These are phyloP conservation scores for Myotis myotis DNA, from an alignment of 2,797 vertebrate species.

Conservation along the genomic window DNA sequence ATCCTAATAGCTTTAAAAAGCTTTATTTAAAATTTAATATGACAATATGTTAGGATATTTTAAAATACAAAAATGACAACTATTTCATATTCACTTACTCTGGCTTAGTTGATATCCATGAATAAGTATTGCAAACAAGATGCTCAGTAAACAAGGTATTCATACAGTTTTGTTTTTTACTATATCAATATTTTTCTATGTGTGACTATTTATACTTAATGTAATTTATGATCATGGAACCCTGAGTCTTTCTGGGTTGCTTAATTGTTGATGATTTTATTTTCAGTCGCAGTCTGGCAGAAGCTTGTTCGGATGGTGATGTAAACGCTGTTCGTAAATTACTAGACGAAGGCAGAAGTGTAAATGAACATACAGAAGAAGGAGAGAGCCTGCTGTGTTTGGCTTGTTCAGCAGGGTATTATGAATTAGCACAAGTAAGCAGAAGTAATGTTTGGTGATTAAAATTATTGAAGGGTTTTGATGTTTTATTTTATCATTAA, in stretches of 20 bases:
- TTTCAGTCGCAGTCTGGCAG: conserved; percentile 99
- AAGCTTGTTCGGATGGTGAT: conserved; percentile 99
- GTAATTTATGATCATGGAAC: conserved; percentile 4
- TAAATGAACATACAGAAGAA: conserved; percentile 99
- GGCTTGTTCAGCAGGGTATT: conserved; percentile 98
- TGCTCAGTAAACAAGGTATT: conserved; percentile 29
- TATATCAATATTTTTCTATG: conserved; percentile 17
- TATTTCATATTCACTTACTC: conserved; percentile 45
- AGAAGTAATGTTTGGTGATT: conserved; percentile 47
- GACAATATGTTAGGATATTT: conserved; percentile 31
- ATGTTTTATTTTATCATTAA: conserved; percentile 56
- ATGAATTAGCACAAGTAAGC: conserved; percentile 98
- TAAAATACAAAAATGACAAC: conserved; percentile 43
- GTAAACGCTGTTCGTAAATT: conserved; percentile 98
- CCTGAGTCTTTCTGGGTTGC: conserved; percentile 1
- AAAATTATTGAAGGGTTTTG: conserved; percentile 48
- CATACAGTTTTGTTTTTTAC: neutral
- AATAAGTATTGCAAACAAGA: conserved; percentile 38
- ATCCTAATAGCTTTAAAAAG: neutral
- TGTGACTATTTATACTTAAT: conserved; percentile 39
- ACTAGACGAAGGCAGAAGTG: conserved; percentile 97
- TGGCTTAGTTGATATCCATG: conserved; percentile 6
- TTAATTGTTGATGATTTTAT: conserved; percentile 74
- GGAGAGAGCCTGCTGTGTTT: conserved; percentile 98
- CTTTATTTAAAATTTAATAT: conserved; percentile 5